Base-by-base conservation (phyloP, 2,797 vertebrate species). In the Lycodopsis pacificus region DNA sequence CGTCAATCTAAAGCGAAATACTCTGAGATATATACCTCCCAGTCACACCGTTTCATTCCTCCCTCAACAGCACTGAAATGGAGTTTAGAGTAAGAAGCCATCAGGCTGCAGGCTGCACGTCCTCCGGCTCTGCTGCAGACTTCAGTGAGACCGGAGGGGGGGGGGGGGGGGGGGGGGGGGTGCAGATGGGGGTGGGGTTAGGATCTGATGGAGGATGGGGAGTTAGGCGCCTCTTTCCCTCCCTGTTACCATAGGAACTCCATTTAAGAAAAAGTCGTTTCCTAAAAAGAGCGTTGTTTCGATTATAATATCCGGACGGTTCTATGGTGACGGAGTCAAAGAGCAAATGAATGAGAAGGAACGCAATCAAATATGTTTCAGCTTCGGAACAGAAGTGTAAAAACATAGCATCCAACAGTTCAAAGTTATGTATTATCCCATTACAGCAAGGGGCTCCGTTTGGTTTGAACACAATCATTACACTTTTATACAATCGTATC, bases 181-280 rank as follows among this genome's bases (percentile, higher is more conserved):
- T 56, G 77, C 53, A 22, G 83, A 54, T 89, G 90, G 90, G 89
- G 91, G 86, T 83, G 84, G 92, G 88, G 83, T 88, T 69, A 64
- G 51, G 63, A 73, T 58, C 44, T 71, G 86, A 86, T 75, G 86
- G 81, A 73, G 81, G 78, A 85, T 85, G 74, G 83, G 80, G 80
- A 78, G 79, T 86, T 83, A 71, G 77, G 80, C 87, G 87, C 88
- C 83, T 85, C 91, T 88, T 91, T 91, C 83, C 83, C 83, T 88
- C 74, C 30, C 81, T 87, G 89, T 91, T 92, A 83, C 86, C 85
- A 88, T 83, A 89, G 90, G 74, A 92, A 91, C 90, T 78, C 79
- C 40, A 57, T 90, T 89, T 89, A 76, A 64, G 73, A 30, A 69
- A 75, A 65, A 80, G 22, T 83, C 32, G 14, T 77, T 71, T 72